phyloP scores from a whole-genome alignment of 2,888 invertebrate genomes.

The Metacarcinus magister region DNA sequence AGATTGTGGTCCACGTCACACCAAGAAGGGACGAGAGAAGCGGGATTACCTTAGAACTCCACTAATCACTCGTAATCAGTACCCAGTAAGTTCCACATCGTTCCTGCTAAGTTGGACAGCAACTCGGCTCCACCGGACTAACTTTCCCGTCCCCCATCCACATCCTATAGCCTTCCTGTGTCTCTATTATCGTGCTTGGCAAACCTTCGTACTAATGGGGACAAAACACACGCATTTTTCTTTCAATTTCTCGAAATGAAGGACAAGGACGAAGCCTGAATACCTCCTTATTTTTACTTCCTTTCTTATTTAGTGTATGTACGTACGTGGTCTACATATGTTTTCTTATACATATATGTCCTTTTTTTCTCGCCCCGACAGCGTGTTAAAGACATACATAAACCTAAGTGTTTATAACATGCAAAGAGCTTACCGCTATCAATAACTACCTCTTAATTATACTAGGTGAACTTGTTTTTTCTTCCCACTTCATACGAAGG shows the following conservation, averaged over 20 bases:
- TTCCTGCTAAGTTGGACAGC: not conserved
- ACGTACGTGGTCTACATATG: no score
- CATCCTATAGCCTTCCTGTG: not conserved
- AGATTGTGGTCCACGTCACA: not conserved
- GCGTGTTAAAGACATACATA: no score
- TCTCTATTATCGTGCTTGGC: not conserved
- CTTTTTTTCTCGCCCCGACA: no score
- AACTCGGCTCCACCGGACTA: not conserved
- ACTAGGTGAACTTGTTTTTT: no score
- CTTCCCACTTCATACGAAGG: no score
- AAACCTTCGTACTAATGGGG: not conserved
- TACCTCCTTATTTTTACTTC: not conserved
- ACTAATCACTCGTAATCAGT: not conserved
- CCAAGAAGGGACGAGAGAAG: not conserved
- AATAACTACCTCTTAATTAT: no score
- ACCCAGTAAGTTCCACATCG: not conserved
- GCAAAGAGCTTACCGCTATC: no score
- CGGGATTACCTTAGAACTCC: not conserved
- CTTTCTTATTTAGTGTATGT: not conserved
- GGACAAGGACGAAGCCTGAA: not conserved
- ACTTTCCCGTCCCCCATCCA: not conserved
- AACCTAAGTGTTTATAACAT: no score
- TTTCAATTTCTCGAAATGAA: not conserved
- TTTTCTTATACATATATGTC: no score
- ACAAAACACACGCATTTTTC: not conserved